Conservation (phyloP, 2,888 invertebrate genomes). For the Diaprepes abbreviatus region DNA sequence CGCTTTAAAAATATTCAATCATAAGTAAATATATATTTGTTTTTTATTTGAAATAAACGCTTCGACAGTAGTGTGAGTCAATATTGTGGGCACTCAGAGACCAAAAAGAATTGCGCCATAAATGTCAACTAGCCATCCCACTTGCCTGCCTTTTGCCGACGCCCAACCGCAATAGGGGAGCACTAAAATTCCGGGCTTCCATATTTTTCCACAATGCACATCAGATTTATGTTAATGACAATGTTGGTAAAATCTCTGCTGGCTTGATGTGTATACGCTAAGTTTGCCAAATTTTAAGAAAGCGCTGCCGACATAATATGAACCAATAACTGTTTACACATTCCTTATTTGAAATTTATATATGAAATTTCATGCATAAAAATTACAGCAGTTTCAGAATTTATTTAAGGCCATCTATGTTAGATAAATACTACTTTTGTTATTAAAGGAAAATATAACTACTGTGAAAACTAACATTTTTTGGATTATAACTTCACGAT, state of each 20-base stretch:
- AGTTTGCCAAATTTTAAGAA: constrained; percentile 4
- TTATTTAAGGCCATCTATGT: too few species aligned
- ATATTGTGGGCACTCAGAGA: too few species aligned
- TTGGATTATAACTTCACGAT: too few species aligned
- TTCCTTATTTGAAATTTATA: not conserved
- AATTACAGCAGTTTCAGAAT: too few species aligned
- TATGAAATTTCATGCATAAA: too few species aligned
- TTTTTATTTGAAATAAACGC: too few species aligned
- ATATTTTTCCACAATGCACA: not conserved
- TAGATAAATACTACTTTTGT: too few species aligned
- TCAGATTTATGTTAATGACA: constrained; percentile 2
- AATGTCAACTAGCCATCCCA: not conserved
- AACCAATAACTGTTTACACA: not conserved
- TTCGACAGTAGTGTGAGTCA: too few species aligned
- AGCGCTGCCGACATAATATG: not conserved
- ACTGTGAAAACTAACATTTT: too few species aligned
- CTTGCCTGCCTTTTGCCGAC: not conserved
- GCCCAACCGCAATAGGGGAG: not conserved
- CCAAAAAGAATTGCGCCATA: not conserved
- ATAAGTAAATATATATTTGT: too few species aligned
- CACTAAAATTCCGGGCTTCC: not conserved
- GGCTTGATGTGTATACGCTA: not conserved
- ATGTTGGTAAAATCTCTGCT: not conserved
- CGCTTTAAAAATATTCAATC: too few species aligned
- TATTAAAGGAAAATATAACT: too few species aligned